Conservation (phyloP, 2,797 vertebrate genomes). For the Stomatorhinus walkeri region DNA sequence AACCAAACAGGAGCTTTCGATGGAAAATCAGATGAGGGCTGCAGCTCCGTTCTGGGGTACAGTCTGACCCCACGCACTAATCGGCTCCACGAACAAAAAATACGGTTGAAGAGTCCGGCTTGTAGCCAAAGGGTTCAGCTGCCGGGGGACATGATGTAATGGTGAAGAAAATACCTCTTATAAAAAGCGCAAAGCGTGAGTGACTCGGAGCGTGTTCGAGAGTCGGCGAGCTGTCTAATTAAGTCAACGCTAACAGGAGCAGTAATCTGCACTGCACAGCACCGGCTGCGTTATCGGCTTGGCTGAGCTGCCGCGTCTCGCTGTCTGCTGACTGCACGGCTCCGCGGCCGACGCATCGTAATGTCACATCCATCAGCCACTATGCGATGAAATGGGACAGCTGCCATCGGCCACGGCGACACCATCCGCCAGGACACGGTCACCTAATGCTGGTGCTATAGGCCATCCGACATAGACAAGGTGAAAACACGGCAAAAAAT, state of each 20-base stretch:
- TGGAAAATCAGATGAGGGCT: neutral
- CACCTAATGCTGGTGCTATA: neutral
- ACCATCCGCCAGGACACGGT: neutral
- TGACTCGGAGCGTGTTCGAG: neutral
- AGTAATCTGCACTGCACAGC: neutral
- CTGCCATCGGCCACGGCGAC: neutral
- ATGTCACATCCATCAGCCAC: neutral
- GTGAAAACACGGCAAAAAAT: neutral
- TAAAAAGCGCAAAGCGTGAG: neutral
- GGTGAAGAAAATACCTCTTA: neutral
- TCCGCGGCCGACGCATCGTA: neutral
- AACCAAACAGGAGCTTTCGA: neutral
- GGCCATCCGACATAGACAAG: neutral
- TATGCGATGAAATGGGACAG: neutral
- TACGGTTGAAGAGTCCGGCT: neutral
- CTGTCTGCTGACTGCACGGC: neutral
- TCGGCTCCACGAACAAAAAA: neutral
- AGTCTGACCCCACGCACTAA: neutral
- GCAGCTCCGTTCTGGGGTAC: neutral
- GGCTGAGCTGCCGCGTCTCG: neutral
- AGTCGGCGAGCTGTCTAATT: neutral
- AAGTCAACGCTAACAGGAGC: neutral
- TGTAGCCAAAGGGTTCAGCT: neutral
- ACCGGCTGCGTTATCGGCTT: neutral
- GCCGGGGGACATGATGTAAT: neutral